Percentiles rank a stretch among this genome's conserved stretches.
These are phyloP conservation scores for Idaea biselata DNA, from an alignment of 2,888 invertebrate species.

Conservation along the genomic window DNA sequence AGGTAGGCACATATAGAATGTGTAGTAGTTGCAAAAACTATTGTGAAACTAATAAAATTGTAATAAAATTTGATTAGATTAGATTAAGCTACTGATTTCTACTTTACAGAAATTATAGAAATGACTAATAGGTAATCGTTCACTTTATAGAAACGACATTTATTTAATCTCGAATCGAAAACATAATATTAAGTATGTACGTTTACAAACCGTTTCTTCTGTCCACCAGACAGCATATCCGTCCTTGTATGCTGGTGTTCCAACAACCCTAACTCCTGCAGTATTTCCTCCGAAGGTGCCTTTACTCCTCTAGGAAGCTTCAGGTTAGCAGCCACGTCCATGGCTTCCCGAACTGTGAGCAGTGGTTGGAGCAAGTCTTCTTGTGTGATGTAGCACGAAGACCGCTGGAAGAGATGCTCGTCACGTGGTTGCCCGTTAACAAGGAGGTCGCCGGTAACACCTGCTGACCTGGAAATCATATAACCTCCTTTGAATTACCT, in stretches of 20 bases:
- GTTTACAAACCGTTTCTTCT: constrained; percentile 82
- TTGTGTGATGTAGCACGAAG: constrained; percentile 91
- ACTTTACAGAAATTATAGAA: too few relatives aligned
- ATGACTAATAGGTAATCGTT: too few relatives aligned
- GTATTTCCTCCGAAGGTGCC: constrained; percentile 74
- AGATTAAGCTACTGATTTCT: too few relatives aligned
- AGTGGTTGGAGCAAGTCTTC: constrained; percentile 87
- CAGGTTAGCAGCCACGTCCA: constrained; percentile 88
- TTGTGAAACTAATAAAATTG: too few relatives aligned
- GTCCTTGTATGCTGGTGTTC: constrained; percentile 84
- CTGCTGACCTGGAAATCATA: constrained; percentile 74
- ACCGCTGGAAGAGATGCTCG: constrained; percentile 83
- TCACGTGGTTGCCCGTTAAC: constrained; percentile 84
- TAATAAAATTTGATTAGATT: too few relatives aligned
- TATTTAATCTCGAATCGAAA: too few relatives aligned
- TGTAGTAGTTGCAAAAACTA: too few relatives aligned
- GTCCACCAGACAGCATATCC: constrained; percentile 86
- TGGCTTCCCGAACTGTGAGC: constrained; percentile 86
- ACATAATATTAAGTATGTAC: too few relatives aligned
- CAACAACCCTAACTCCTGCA: constrained; percentile 82
- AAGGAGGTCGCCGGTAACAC: constrained; percentile 84
- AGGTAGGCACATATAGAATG: too few relatives aligned
- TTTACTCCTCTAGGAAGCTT: constrained; percentile 82
- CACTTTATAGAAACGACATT: too few relatives aligned
- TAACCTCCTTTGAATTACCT: not conserved